Evolutionary conservation across 1,140 invertebrate species (phyloP), one percentile per base, ranked within the genome.

Genomic region (Vanessa atalanta): DNA sequence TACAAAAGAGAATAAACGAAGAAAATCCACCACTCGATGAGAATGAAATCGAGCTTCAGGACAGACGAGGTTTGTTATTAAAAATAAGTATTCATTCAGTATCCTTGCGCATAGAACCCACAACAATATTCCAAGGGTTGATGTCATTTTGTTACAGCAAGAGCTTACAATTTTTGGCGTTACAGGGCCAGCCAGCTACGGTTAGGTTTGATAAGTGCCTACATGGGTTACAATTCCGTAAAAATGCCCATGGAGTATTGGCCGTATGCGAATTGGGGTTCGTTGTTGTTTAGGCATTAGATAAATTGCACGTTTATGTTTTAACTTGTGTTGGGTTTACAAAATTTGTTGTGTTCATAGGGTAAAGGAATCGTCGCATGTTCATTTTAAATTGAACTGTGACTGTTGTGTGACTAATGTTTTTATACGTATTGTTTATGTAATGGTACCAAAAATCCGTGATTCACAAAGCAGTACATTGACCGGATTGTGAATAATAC

Each of bases 1-100:
- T 97, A 26, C 96, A 97, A 84, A 93, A 94, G 76, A 95, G 95
- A 9, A 97, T 97, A 47, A 94, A 97, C 77, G 94, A 95, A 74
- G 96, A 97, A 90, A 97, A 97, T 90, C 96, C 96, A 31, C 92
- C 94, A 1, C 88, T 95, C 3, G 94, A 94, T 11, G 94, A 95
- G 80, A 94, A 95, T 65, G 93, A 95, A 83, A 89, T 94, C 14
- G 94, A 94, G 78, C 93, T 96, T 14, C 94, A 95, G 79, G 95
- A 96, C 74, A 94, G 96, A 81, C 94, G 96, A 94, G 96, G 96
- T 97, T 83, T 47, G 77, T 73, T 3, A 61, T 15, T 66, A 60
- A 48, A 47, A 57, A 55, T 20, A 53, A 0, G 51, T 55, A 13
- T 64, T 55, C 20, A 31, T 63, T 26, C 11, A 47, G 23, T 65